Evolutionary conservation across 2,797 vertebrate genomes (phyloP).

Genomic region (Chelmon rostratus): DNA sequence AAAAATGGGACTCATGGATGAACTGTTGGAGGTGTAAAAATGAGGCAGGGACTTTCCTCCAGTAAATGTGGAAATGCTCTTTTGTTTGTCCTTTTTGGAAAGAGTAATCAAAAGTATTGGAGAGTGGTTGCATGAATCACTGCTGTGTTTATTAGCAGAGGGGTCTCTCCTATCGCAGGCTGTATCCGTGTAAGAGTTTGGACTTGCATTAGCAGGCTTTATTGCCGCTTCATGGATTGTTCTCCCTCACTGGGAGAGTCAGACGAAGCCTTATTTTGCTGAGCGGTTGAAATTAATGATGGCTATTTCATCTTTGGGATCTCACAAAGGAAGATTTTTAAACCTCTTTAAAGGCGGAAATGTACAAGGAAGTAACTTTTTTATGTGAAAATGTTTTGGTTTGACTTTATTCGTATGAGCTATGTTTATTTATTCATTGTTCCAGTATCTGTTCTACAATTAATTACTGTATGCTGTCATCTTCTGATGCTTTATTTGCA

Average conservation of each 20-base stretch:
- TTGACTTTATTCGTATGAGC: background rate
- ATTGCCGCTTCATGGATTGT: background rate
- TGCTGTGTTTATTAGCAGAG: constrained; percentile 12
- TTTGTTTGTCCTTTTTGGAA: constrained; percentile 14
- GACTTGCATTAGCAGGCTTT: constrained; percentile 2
- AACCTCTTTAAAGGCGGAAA: background rate
- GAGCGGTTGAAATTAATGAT: background rate
- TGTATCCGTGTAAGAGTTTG: background rate
- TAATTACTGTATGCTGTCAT: background rate
- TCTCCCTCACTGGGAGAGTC: background rate
- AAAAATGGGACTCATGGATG: background rate
- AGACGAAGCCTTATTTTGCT: background rate
- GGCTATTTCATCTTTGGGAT: background rate
- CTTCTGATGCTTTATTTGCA: background rate
- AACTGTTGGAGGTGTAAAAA: background rate
- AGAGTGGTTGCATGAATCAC: constrained; percentile 1
- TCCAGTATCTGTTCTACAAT: background rate
- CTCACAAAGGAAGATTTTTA: background rate
- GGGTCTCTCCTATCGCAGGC: background rate
- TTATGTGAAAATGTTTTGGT: background rate
- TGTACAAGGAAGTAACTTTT: background rate
- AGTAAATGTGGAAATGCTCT: constrained; percentile 3
- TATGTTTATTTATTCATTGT: background rate
- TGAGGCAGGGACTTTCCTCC: background rate
- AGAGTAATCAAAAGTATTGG: background rate